Percentiles rank a stretch among this genome's conserved stretches.
Conservation (phyloP, 2,113 vertebrate genomes). For the Xiphophorus maculatus region DNA sequence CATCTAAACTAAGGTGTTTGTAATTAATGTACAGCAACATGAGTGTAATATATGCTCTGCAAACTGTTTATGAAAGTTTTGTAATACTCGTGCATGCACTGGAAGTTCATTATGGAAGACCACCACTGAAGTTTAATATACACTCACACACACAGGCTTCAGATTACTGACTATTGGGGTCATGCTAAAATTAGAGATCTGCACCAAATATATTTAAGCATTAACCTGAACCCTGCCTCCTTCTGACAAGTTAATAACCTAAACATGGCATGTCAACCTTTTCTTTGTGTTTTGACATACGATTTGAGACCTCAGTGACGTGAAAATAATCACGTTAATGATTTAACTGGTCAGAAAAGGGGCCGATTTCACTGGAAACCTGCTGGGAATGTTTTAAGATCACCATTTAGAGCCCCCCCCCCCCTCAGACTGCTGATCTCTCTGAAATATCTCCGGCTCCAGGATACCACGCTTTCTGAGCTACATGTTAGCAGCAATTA, state of each 20-base stretch:
- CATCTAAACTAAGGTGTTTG: neutral
- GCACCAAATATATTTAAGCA: constrained; percentile 11
- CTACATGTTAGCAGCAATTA: constrained; percentile 53
- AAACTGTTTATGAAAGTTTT: constrained; percentile 13
- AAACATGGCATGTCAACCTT: neutral
- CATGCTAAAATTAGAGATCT: constrained; percentile 39
- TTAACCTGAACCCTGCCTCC: constrained; percentile 1
- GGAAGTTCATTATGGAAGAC: constrained; percentile 2
- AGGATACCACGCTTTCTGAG: constrained; percentile 50
- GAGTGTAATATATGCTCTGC: neutral
- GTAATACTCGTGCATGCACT: neutral
- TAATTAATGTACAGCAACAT: neutral
- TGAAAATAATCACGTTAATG: constrained; percentile 75
- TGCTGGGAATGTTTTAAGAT: constrained; percentile 77
- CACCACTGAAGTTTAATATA: constrained; percentile 21
- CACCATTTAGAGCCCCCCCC: constrained; percentile 43
- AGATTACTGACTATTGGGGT: constrained; percentile 33
- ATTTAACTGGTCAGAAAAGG: constrained; percentile 70
- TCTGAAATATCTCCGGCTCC: constrained; percentile 61
- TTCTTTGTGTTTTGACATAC: neutral
- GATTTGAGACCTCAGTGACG: constrained; percentile 17
- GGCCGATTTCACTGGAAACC: constrained; percentile 64
- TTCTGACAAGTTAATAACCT: neutral
- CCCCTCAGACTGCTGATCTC: constrained; percentile 66
- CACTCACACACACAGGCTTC: constrained; percentile 27